Base-by-base conservation (phyloP, 2,113 vertebrate genomes). In the Blennius ocellaris region DNA sequence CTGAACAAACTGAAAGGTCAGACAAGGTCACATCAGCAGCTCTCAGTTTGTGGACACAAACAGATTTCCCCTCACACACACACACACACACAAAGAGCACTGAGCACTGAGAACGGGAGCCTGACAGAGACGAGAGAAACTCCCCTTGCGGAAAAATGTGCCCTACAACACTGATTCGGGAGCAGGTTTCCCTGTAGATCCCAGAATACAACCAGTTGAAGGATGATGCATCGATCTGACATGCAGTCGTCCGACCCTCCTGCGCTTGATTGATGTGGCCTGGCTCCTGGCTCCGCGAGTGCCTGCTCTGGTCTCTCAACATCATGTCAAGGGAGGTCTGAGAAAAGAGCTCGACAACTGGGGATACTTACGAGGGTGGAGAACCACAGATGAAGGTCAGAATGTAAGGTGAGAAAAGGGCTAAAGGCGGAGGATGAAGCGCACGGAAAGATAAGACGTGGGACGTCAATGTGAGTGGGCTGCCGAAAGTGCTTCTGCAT, bases 211-310 rank as follows among this genome's bases (percentile, higher is more conserved):
- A 88, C 76, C 84, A 80, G 73, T 77, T 77, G 84, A 83, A 82
- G 71, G 69, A 72, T 86, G 83, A 90, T 82, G 81, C 83, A 90
- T 90, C 43, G 69, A 88, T 89, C 82, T 88, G 84, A 89, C 84
- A 81, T 11, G 6, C 62, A 63, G 82, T 78, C 58, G 37, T 69
- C 62, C 70, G 55, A 15, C 61, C 43, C 82, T 81, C 76, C 40
- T 39, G 53, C 52, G 54, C 59, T 89, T 89, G 89, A 92, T 87
- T 88, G 89, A 90, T 90, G 87, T 79, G 76, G 72, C 68, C 77
- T 86, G 83, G 85, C 75, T 82, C 62, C 69, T 72, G 78, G 77
- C 76, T 83, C 68, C 41, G 58, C 21, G 50, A 81, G 75, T 71
- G 83, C 72, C 77, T 83, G 71, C 81, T 75, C 72, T 6, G 8